Conservation (phyloP, 2,797 vertebrate genomes). For the Halcyon smyrnensis region DNA sequence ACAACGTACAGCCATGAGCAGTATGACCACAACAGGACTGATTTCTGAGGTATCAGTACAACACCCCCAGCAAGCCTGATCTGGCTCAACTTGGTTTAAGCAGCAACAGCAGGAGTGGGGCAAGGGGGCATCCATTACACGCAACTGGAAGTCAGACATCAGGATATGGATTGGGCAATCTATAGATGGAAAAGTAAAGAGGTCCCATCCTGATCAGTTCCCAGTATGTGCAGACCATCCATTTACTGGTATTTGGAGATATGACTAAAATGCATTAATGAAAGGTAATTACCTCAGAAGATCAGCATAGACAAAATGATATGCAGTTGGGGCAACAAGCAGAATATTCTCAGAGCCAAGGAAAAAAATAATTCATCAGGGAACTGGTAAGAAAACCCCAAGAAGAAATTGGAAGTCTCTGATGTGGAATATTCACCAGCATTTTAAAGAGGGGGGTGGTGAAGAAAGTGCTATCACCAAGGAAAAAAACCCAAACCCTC, state of each 20-base stretch:
- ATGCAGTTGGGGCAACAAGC: not conserved
- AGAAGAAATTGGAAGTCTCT: slow-evolving; percentile 60
- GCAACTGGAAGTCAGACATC: not conserved
- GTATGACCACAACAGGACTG: not conserved
- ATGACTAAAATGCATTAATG: slow-evolving; percentile 36
- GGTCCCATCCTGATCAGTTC: slow-evolving; percentile 25
- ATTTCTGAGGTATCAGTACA: not conserved
- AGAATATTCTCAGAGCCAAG: not conserved
- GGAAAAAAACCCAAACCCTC: slow-evolving; percentile 51
- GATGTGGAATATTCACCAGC: slow-evolving; percentile 66
- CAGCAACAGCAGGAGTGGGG: not conserved
- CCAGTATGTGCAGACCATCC: not conserved
- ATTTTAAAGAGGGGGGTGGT: slow-evolving; percentile 21
- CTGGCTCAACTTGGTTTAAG: not conserved
- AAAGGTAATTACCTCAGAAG: slow-evolving; percentile 35
- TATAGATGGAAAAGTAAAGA: slow-evolving; percentile 14
- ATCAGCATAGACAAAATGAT: slow-evolving; percentile 2
- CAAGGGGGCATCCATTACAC: not conserved
- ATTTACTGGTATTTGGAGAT: slow-evolving; percentile 43
- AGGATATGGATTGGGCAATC: not conserved
- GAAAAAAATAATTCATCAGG: not conserved
- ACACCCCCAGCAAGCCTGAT: not conserved
- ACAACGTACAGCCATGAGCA: not conserved
- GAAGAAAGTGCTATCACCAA: slow-evolving; percentile 55
- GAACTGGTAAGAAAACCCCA: slow-evolving; percentile 33